These are phyloP conservation scores for Aporophyla lueneburgensis DNA, from an alignment of 2,888 invertebrate genomes.

Conservation along the genomic window DNA sequence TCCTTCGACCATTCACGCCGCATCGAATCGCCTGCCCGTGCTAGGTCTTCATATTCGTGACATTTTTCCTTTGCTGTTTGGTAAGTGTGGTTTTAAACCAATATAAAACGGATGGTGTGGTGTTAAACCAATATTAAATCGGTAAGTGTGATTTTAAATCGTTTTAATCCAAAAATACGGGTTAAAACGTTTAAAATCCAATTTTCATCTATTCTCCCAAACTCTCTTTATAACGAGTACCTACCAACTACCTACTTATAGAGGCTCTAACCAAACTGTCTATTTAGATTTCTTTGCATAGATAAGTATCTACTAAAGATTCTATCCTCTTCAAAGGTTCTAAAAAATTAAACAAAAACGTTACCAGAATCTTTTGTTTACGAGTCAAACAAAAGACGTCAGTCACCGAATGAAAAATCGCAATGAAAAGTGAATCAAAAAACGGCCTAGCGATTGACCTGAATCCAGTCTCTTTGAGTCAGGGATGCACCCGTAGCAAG, in stretches of 20 bases:
- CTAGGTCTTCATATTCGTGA: too few relatives aligned
- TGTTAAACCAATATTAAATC: too few relatives aligned
- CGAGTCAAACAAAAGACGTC: slow-evolving; percentile 6
- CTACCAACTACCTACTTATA: neutral
- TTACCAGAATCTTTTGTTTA: neutral
- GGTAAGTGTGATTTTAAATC: too few relatives aligned
- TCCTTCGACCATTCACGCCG: too few relatives aligned
- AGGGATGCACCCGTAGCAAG: slow-evolving; percentile 61
- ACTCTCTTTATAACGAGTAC: neutral
- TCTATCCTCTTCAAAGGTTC: neutral
- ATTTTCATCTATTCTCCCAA: too few relatives aligned
- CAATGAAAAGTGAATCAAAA: slow-evolving; percentile 20
- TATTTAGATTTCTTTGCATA: neutral
- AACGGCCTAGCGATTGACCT: slow-evolving; percentile 76
- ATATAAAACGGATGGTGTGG: too few relatives aligned
- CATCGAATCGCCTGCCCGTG: too few relatives aligned
- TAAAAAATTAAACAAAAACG: neutral
- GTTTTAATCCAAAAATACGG: too few relatives aligned
- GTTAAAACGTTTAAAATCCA: too few relatives aligned
- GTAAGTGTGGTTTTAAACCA: too few relatives aligned
- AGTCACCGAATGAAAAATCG: slow-evolving; percentile 19
- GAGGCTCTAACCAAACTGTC: neutral
- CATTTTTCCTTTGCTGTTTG: too few relatives aligned
- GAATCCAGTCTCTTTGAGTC: slow-evolving; percentile 70
- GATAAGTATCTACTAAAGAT: neutral